These are phyloP conservation scores for Drosophila rubida DNA, from an alignment of 2,888 invertebrate species.

Conservation along the genomic window DNA sequence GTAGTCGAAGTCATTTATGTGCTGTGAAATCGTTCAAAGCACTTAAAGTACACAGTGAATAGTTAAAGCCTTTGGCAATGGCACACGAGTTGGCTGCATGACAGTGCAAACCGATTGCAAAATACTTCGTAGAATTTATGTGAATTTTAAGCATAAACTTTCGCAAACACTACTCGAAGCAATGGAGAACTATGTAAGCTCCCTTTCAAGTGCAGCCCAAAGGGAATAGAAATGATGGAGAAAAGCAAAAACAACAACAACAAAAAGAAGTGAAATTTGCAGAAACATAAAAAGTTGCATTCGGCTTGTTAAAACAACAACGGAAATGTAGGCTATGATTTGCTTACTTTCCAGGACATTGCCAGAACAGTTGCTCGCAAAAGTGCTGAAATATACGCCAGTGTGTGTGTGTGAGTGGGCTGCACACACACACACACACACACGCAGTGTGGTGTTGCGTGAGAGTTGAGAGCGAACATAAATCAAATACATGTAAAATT, in stretches of 20 bases:
- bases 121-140: slow-evolving; percentile 46
- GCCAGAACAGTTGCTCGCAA: slow-evolving; percentile 54
- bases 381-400: slow-evolving; percentile 50
- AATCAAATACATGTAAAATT: slow-evolving; percentile 82
- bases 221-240: slow-evolving; percentile 18
- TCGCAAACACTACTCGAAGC: slow-evolving; percentile 3
- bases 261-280: slow-evolving; percentile 14
- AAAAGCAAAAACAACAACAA: slow-evolving; percentile 1
- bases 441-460: slow-evolving; percentile 40
- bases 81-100: slow-evolving; percentile 21
- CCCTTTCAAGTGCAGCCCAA: slow-evolving; percentile 25
- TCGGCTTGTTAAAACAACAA: slow-evolving; percentile 63
- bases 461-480: slow-evolving; percentile 69
- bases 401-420: slow-evolving; percentile 1
- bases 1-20: slow-evolving; percentile 17
- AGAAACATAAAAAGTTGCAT: slow-evolving; percentile 28
- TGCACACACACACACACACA: slow-evolving; percentile 32
- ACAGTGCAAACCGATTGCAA: slow-evolving; percentile 22
- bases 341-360: slow-evolving; percentile 65
- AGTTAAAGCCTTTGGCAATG: slow-evolving; percentile 34
- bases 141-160: slow-evolving; percentile 39
- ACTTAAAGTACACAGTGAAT: neutral
- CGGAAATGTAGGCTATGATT: slow-evolving; percentile 80
- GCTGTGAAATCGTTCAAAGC: slow-evolving; percentile 2
- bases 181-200: slow-evolving; percentile 22